Evolutionary conservation across 2,113 vertebrate genomes (phyloP), one percentile per base, ranked within the genome.

Genomic region (Larimichthys crocea): DNA sequence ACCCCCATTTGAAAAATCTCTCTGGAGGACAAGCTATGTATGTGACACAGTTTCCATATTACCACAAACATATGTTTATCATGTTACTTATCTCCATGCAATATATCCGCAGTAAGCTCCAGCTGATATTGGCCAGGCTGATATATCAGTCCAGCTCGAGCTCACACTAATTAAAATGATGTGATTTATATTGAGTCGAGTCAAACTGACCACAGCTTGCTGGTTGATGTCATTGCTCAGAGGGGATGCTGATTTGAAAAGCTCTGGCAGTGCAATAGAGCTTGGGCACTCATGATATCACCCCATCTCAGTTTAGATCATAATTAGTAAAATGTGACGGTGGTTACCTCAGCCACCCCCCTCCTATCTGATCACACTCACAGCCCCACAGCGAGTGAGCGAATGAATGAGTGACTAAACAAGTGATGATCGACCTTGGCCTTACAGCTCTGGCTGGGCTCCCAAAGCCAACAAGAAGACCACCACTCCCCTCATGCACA

Each of bases 281-380:
- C 81, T 67, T 10, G 76, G 69, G 63, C 76, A 84, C 81, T 80
- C 66, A 86, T 91, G 80, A 93, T 87, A 93, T 93, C 88, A 88
- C 70, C 72, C 74, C 73, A 61, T 88, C 77, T 88, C 50, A 59
- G 76, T 55, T 93, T 79, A 89, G 84, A 56, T 90, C 90, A 93
- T 94, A 83, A 92, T 92, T 80, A 88, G 57, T 86, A 20, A 85
- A 86, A 82, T 69, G 48, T 90, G 76, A 81, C 48, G 8, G 53
- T 60, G 66, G 74, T 87, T 79, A 79, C 68, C 83, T 83, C 78
- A 77, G 81, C 5, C 62, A 22, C 24, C 22, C 55, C 19, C 78
- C 67, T 65, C 64, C 31, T 16, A 63, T 74, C 55, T 52, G 35
- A 82, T 75, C 2, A 10, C 26, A 64, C 73, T 50, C 29, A 26